phyloP scores from a whole-genome alignment of 2,888 invertebrate species.

The Oscheius myriophilus region DNA sequence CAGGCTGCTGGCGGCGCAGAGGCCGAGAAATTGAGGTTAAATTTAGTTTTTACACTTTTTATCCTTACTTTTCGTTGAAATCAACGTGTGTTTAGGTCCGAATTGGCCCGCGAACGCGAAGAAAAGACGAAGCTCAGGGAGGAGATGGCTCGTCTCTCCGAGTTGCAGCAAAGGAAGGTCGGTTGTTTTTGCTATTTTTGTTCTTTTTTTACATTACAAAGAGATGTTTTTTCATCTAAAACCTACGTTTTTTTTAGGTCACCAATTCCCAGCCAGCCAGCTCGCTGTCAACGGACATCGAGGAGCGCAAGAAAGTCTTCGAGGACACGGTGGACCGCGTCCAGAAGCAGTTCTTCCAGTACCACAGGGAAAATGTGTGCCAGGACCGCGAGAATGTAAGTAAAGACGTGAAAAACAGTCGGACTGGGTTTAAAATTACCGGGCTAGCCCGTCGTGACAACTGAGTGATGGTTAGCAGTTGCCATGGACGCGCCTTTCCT shows the following conservation, averaged over 20 bases:
- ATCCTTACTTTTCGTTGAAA: neutral
- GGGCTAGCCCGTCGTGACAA: neutral
- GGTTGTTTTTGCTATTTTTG: slow-evolving; percentile 1
- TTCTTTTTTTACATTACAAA: neutral
- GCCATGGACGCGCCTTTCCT: too few relatives aligned
- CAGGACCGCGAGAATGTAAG: slow-evolving; percentile 62
- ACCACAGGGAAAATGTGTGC: slow-evolving; percentile 67
- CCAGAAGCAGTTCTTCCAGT: slow-evolving; percentile 65
- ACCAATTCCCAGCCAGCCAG: slow-evolving; percentile 3
- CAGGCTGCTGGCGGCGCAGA: slow-evolving; percentile 29
- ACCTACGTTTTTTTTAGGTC: neutral
- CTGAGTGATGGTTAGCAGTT: too few relatives aligned
- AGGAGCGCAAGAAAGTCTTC: slow-evolving; percentile 66
- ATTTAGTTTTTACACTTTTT: neutral
- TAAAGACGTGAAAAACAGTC: neutral
- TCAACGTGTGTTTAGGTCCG: slow-evolving; percentile 53
- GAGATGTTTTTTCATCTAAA: neutral
- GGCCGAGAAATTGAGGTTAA: slow-evolving; percentile 35
- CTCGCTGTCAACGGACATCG: slow-evolving; percentile 48
- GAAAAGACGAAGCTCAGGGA: slow-evolving; percentile 60
- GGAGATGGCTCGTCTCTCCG: slow-evolving; percentile 59
- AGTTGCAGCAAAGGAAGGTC: slow-evolving; percentile 58
- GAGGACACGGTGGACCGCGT: slow-evolving; percentile 67
- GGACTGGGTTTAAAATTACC: neutral
- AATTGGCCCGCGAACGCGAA: slow-evolving; percentile 58